A percentile compares a stretch with the other conserved stretches of the same genome.
Evolutionary conservation across 2,797 vertebrate species (phyloP).

Genomic region (Antennarius maculatus): DNA sequence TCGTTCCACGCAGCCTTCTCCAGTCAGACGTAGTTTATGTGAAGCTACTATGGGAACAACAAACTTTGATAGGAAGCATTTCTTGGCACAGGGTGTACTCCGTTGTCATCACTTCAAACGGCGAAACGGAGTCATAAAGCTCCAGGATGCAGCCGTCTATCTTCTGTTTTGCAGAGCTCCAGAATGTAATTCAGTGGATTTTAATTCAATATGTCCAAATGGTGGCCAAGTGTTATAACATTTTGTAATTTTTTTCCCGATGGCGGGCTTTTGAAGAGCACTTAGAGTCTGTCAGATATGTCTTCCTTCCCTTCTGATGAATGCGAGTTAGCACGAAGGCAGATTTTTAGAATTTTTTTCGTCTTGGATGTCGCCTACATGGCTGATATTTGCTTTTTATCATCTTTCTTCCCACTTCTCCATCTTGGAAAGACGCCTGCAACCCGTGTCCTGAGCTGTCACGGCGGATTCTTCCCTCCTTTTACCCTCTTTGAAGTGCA

Average conservation of each 20-base stretch:
- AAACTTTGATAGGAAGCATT: constrained; percentile 50
- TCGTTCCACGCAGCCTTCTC: constrained; percentile 58
- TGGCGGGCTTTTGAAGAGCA: constrained; percentile 51
- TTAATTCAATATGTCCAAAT: constrained; percentile 42
- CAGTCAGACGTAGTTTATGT: constrained; percentile 65
- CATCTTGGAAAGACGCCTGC: constrained; percentile 37
- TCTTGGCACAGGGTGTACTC: constrained; percentile 23
- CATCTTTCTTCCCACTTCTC: constrained; percentile 7
- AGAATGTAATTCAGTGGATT: constrained; percentile 36
- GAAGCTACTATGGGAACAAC: constrained; percentile 37
- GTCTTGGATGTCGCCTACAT: constrained; percentile 6
- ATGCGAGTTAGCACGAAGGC: constrained; percentile 33
- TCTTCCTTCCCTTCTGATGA: constrained; percentile 32
- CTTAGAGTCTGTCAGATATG: constrained; percentile 48
- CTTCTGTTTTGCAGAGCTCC: constrained; percentile 10
- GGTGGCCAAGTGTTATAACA: constrained; percentile 42
- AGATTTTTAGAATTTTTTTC: constrained; percentile 30
- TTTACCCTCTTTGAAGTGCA: constrained; percentile 58
- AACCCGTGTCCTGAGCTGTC: constrained; percentile 52
- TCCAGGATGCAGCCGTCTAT: constrained; percentile 28
- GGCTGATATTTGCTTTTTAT: not conserved
- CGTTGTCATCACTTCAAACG: constrained; percentile 41
- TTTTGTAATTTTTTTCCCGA: constrained; percentile 32
- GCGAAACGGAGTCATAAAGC: constrained; percentile 55
- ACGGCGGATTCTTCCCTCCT: constrained; percentile 42